A percentile compares a stretch with the other conserved stretches of the same genome.
phyloP scores from a whole-genome alignment of 2,888 invertebrate genomes.

The Exephanes ischioxanthus region DNA sequence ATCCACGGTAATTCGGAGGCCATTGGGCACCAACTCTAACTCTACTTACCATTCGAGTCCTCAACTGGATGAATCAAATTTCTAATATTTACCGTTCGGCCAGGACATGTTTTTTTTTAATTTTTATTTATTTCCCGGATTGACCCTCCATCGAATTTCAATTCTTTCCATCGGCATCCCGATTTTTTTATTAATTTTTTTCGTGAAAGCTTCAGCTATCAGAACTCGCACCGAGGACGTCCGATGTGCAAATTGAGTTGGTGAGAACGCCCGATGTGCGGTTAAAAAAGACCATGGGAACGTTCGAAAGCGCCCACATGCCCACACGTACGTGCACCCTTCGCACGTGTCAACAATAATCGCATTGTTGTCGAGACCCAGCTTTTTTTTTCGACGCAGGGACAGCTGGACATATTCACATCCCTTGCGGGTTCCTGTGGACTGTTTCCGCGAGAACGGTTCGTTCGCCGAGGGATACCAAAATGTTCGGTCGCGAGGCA shows the following conservation, averaged over 20 bases:
- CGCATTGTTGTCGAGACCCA: slow-evolving; percentile 66
- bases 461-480: slow-evolving; percentile 42
- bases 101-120: background rate
- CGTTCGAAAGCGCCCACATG: background rate
- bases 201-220: slow-evolving; percentile 36
- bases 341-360: slow-evolving; percentile 71
- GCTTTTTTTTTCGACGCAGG: slow-evolving; percentile 40
- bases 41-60: background rate
- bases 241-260: slow-evolving; percentile 56
- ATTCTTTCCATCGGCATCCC: background rate
- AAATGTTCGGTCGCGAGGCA: slow-evolving; percentile 46
- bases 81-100: background rate
- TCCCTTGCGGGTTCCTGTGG: slow-evolving; percentile 36
- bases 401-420: slow-evolving; percentile 50
- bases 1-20: background rate
- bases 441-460: slow-evolving; percentile 48
- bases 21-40: background rate
- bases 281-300: slow-evolving; percentile 12
- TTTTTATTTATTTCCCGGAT: background rate
- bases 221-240: slow-evolving; percentile 32
- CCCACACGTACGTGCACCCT: slow-evolving; percentile 3
- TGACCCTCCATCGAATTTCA: background rate
- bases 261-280: slow-evolving; percentile 32
- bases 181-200: slow-evolving; percentile 4
- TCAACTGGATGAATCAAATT: background rate